Evolutionary conservation across 2,797 vertebrate genomes (phyloP), one percentile per base, ranked within the genome.

Genomic region (Pyrrhura leucotis): DNA sequence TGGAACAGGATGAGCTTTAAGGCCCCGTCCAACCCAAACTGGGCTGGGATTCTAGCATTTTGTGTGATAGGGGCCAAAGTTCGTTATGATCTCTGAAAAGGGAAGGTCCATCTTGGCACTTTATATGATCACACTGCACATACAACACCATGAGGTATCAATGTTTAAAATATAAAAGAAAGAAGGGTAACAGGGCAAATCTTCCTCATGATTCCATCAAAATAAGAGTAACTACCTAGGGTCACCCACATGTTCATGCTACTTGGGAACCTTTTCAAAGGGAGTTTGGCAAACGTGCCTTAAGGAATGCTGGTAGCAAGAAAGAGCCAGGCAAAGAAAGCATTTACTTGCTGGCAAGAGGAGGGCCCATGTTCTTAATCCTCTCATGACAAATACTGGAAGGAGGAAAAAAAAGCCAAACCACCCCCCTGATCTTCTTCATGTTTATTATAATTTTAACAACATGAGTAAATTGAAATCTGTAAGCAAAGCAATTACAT

Each of bases 401-500:
- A 74, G 48, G 50, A 68, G 63, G 86, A 76, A 88, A 68, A 47
- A 87, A 85, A 91, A 79, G 37, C 67, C 87, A 85, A 68, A 86
- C 56, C 14, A 78, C 74, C 45, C 33, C 22, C 75, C 6, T 77
- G 88, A 69, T 89, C 76, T 31, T 95, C 59, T 71, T 88, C 69
- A 90, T 80, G 88, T 93, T 81, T 91, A 72, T 85, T 85, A 78
- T 84, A 79, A 95, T 94, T 91, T 95, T 92, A 96, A 92, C 78
- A 95, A 93, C 71, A 53, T 88, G 78, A 94, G 74, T 90, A 88
- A 93, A 91, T 88, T 82, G 89, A 88, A 96, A 94, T 86, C 79
- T 87, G 83, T 96, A 95, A 97, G 92, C 96, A 95, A 98, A 96
- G 96, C 96, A 72, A 94, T 97, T 97, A 96, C 95, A 87, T 93